Evolutionary conservation across 1,140 invertebrate genomes (phyloP).

Genomic region (Venustaconcha ellipsiformis): DNA sequence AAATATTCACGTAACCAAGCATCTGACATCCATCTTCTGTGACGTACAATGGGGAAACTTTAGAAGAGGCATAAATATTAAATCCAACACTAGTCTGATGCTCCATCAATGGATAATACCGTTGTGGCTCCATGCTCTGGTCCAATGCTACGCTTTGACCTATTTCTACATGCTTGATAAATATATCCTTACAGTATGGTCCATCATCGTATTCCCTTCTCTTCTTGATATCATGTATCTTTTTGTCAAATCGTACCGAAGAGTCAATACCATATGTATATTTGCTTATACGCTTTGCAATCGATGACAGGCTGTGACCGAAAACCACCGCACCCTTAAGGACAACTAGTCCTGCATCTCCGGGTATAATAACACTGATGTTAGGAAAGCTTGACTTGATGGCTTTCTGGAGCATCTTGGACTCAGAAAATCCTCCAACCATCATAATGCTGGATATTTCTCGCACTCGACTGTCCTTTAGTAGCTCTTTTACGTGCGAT

Average conservation of each 20-base stretch:
- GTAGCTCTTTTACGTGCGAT: too few relatives aligned
- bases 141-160: slow-evolving; percentile 69
- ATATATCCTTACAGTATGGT: slow-evolving; percentile 72
- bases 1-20: not conserved
- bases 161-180: slow-evolving; percentile 71
- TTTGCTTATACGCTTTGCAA: slow-evolving; percentile 19
- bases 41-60: not conserved
- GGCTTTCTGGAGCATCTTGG: slow-evolving; percentile 11
- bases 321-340: slow-evolving; percentile 32
- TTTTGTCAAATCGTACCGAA: slow-evolving; percentile 3
- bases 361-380: slow-evolving; percentile 16
- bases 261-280: slow-evolving; percentile 30
- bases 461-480: not conserved
- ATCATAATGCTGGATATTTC: slow-evolving; percentile 26
- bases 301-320: slow-evolving; percentile 19
- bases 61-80: not conserved
- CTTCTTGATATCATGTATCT: slow-evolving; percentile 68
- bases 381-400: slow-evolving; percentile 13
- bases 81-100: not conserved
- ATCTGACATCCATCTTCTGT: not conserved
- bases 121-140: slow-evolving; percentile 46
- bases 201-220: slow-evolving; percentile 56
- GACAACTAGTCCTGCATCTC: slow-evolving; percentile 25
- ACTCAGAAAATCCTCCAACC: slow-evolving; percentile 38
- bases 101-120: too few relatives aligned